Conservation (phyloP, 2,797 vertebrate species). For the Enteromius fasciolatus region DNA sequence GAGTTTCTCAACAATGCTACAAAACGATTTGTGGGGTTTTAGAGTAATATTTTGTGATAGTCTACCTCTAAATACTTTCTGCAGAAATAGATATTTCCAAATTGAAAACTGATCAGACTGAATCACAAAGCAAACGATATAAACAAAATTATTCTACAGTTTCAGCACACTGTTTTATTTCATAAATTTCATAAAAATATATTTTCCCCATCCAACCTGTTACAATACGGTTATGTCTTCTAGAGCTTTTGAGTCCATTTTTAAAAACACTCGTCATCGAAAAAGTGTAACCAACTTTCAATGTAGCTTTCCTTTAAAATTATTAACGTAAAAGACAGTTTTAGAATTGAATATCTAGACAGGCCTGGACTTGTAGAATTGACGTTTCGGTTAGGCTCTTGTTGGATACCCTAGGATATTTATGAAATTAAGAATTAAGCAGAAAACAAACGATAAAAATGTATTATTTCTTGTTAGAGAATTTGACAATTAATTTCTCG, state of each 20-base stretch:
- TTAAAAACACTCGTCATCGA: neutral
- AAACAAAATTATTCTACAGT: neutral
- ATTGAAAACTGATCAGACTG: neutral
- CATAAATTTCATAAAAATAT: neutral
- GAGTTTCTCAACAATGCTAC: neutral
- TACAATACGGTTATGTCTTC: conserved; percentile 1
- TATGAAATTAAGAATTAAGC: neutral
- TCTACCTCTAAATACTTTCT: neutral
- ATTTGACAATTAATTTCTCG: neutral
- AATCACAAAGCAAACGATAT: neutral
- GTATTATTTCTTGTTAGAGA: neutral
- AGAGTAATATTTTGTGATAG: neutral
- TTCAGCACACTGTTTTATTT: neutral
- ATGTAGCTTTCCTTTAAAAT: neutral
- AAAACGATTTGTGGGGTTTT: neutral
- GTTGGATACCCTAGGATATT: neutral
- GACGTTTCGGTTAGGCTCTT: neutral
- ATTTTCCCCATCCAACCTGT: neutral
- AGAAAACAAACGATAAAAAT: neutral
- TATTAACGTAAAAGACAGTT: neutral
- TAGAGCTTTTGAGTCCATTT: neutral
- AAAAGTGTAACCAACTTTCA: neutral
- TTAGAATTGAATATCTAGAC: neutral
- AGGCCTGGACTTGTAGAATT: neutral
- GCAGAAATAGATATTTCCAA: neutral